phyloP scores from a whole-genome alignment of 2,888 invertebrate genomes.

The Xanthia icteritia region DNA sequence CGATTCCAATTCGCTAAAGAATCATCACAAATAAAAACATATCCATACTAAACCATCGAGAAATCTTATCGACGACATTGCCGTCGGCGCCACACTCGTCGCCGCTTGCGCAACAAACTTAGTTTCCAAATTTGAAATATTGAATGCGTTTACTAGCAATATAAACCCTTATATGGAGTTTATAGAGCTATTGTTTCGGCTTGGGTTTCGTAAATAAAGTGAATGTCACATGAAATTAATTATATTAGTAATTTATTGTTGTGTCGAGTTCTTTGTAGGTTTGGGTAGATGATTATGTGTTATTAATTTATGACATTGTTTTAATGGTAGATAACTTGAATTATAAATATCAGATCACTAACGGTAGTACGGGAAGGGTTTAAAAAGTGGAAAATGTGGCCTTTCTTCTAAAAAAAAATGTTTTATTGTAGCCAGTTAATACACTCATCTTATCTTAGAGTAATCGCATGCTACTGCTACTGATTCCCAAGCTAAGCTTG shows the following conservation, averaged over 20 bases:
- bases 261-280: conserved; percentile 3
- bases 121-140: conserved; percentile 86
- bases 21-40: conserved; percentile 3
- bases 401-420: no score
- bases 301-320: conserved; percentile 8
- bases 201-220: conserved; percentile 41
- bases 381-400: not conserved
- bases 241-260: conserved; percentile 19
- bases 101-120: conserved; percentile 79
- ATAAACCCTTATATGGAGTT: conserved; percentile 76
- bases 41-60: conserved; percentile 67
- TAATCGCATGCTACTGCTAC: no score
- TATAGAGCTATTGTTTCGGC: conserved; percentile 66
- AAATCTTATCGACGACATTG: conserved; percentile 72
- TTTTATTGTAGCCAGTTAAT: no score
- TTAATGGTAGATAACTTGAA: not conserved
- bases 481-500: no score
- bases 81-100: conserved; percentile 77
- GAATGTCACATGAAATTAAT: conserved; percentile 39
- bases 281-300: conserved; percentile 10
- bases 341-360: not conserved
- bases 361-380: not conserved
- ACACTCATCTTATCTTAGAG: no score
- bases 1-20: not conserved
- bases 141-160: conserved; percentile 78